Base-by-base conservation (phyloP, 1,140 invertebrate species). In the Pachypsylla venusta region DNA sequence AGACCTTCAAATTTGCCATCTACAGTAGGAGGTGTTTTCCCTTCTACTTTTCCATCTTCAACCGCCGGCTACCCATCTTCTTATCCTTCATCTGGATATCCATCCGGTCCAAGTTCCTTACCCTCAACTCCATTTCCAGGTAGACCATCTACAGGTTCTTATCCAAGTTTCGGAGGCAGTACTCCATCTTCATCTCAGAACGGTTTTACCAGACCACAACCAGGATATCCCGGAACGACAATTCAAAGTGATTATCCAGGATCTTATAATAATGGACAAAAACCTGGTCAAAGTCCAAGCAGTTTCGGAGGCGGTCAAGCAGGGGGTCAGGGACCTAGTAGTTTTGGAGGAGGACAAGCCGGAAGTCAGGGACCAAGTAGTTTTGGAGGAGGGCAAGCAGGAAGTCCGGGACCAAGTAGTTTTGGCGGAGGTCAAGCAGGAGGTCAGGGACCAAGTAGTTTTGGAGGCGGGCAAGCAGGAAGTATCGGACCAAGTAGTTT, bases 401-500 rank as follows among this genome's bases (percentile, higher is more conserved):
- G 64, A 25, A 24, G 53, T 2, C 58, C 57, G 61, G 65, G 62
- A n/a, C 60, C 64, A 12, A 62, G 65, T 35, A 53, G 28, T 54
- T 57, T 53, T 53, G 39, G 53, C 22, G 64, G 67, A 12, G 65
- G 67, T 48, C 60, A 56, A 54, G 62, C 66, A 10, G 65, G 66
- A 20, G 27, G 58, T 1, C 59, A 63, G 61, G 63, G 63, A 57
- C 62, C 67, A 25, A 61, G 69, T 60, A 54, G 63, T 62, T 39
- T 54, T 39, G 27, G 27, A 35, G 64, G 67, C 26, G 66, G 68
- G 27, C 61, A 54, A 59, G 53, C 65, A 1, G 64, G 65, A 10
- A 24, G 60, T 0, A 61, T 63, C 61, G 65, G 64, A 60, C 60
- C 68, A 13, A 61, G 68, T 64, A 57, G 65, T 61, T 53, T 64